These are phyloP conservation scores for Lonchura striata DNA, from an alignment of 2,113 vertebrate species.

Conservation along the genomic window DNA sequence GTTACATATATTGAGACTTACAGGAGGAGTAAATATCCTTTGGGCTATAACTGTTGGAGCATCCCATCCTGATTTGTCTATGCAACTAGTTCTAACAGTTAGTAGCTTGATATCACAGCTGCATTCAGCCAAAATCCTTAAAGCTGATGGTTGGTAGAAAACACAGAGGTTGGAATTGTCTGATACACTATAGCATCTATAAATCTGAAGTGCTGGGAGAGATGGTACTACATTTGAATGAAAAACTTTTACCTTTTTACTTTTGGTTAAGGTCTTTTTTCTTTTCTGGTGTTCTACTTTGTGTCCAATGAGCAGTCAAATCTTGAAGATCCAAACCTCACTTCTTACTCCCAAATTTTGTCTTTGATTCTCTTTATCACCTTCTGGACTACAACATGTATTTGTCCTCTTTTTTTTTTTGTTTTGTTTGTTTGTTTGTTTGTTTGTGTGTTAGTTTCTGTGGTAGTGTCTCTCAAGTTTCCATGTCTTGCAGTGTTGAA, in stretches of 20 bases:
- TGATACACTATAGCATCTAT: fast-evolving
- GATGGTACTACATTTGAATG: not conserved
- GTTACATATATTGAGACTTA: not conserved
- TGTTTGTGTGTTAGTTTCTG: not conserved
- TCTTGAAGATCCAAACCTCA: not conserved
- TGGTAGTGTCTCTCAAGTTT: not conserved
- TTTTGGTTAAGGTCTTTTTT: not conserved
- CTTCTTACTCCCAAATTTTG: not conserved
- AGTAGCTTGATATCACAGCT: not conserved
- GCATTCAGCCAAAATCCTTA: not conserved
- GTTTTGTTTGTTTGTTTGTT: not conserved
- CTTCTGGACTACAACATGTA: not conserved
- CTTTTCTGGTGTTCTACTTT: not conserved
- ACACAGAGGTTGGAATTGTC: not conserved
- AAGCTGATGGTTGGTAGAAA: not conserved
- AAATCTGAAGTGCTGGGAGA: too few relatives aligned
- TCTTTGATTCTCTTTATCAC: not conserved
- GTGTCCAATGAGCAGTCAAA: not conserved
- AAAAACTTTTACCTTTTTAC: not conserved
- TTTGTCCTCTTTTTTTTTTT: not conserved
- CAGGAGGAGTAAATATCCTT: not conserved
- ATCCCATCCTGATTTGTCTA: not conserved
- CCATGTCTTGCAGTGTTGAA: not conserved
- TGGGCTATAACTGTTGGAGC: not conserved
- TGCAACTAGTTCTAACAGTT: not conserved